Percentiles rank a stretch among this genome's conserved stretches.
Conservation (phyloP, 2,888 invertebrate species). For the Dolichomitus sp. region DNA sequence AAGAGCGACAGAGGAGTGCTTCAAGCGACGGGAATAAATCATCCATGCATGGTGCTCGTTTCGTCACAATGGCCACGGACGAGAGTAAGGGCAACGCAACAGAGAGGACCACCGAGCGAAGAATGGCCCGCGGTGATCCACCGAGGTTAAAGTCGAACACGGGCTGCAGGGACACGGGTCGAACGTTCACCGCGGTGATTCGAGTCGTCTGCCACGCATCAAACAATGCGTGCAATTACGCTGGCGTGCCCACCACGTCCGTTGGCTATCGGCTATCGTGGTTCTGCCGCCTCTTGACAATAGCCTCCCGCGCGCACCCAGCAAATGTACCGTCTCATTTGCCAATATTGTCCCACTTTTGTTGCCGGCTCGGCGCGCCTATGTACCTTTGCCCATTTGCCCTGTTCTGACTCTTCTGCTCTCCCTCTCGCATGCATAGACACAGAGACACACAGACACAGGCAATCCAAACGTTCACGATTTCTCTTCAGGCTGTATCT, state of each 20-base stretch:
- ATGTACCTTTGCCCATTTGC: slow-evolving; percentile 53
- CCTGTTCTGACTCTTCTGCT: slow-evolving; percentile 34
- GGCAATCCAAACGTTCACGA: slow-evolving; percentile 16
- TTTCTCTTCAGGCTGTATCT: slow-evolving; percentile 19
- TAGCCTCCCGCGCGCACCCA: slow-evolving; percentile 71
- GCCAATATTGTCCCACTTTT: slow-evolving; percentile 85
- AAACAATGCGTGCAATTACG: slow-evolving; percentile 85
- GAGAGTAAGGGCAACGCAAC: slow-evolving; percentile 58
- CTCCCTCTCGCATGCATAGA: slow-evolving; percentile 9
- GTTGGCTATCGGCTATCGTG: slow-evolving; percentile 64
- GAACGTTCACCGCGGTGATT: slow-evolving; percentile 70
- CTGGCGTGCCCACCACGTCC: slow-evolving; percentile 74
- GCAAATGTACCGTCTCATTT: slow-evolving; percentile 84
- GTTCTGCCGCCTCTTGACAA: slow-evolving; percentile 81
- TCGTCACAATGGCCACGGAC: slow-evolving; percentile 65
- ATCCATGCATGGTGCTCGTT: slow-evolving; percentile 64
- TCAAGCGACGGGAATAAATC: slow-evolving; percentile 67
- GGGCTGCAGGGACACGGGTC: slow-evolving; percentile 59
- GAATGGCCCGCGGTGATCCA: slow-evolving; percentile 71
- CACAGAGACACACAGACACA: slow-evolving; percentile 4
- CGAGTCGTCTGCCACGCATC: slow-evolving; percentile 79
- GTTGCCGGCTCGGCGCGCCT: slow-evolving; percentile 69
- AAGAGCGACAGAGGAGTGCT: slow-evolving; percentile 39
- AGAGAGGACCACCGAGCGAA: slow-evolving; percentile 66
- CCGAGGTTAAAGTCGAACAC: slow-evolving; percentile 62